These are phyloP conservation scores for Aporophyla nigra DNA, from an alignment of 2,888 invertebrate species.

Conservation along the genomic window DNA sequence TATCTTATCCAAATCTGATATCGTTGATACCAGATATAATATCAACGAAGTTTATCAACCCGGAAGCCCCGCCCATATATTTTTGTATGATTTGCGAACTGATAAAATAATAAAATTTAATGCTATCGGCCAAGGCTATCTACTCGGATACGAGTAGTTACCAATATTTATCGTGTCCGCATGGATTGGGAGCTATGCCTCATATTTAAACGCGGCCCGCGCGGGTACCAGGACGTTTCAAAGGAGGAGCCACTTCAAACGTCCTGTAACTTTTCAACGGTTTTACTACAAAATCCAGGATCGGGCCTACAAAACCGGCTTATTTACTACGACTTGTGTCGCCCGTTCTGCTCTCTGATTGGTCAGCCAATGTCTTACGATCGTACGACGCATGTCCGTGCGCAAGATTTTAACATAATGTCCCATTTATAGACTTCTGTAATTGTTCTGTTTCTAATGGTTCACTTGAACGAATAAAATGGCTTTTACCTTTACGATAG, in stretches of 20 bases:
- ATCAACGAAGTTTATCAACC: slow-evolving; percentile 12
- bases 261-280: no score
- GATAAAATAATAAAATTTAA: slow-evolving; percentile 18
- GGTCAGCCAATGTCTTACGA: slow-evolving; percentile 73
- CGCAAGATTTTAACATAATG: slow-evolving; percentile 51
- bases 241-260: no score
- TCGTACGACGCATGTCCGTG: slow-evolving; percentile 48
- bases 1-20: slow-evolving; percentile 15
- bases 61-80: slow-evolving; percentile 42
- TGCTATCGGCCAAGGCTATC: slow-evolving; percentile 22
- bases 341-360: slow-evolving; percentile 64
- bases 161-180: not conserved
- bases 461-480: not conserved
- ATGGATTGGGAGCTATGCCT: no score
- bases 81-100: slow-evolving; percentile 34
- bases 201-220: no score
- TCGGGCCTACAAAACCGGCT: no score
- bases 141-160: not conserved
- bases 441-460: slow-evolving; percentile 19
- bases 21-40: slow-evolving; percentile 1
- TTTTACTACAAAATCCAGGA: no score
- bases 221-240: no score
- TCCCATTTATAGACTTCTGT: slow-evolving; percentile 49
- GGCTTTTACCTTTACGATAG: not conserved
- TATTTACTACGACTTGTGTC: slow-evolving; percentile 43